These are phyloP conservation scores for Drosophila borborema DNA, from an alignment of 2,888 invertebrate genomes.

Conservation along the genomic window DNA sequence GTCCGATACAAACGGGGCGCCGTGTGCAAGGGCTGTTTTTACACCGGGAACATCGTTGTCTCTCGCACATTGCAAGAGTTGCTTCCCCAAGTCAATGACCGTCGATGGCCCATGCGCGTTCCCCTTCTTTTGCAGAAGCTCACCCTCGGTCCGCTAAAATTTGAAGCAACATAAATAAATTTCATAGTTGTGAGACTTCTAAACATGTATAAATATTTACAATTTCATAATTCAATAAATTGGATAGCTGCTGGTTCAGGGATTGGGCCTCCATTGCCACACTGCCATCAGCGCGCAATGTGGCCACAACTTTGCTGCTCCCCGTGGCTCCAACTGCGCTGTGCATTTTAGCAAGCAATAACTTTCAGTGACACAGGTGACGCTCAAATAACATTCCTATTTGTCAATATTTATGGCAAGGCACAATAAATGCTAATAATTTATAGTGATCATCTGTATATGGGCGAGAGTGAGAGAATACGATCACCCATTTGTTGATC, in stretches of 20 bases:
- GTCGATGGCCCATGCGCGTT: conserved; percentile 61
- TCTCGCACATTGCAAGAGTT: conserved; percentile 91
- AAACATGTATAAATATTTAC: conserved; percentile 58
- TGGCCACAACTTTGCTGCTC: conserved; percentile 81
- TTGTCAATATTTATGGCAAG: conserved; percentile 31
- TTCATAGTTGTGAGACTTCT: neutral
- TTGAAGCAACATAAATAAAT: neutral
- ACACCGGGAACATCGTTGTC: conserved; percentile 92
- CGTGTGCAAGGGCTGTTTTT: conserved; percentile 91
- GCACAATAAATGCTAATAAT: conserved; percentile 55
- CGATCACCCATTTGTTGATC: conserved; percentile 56
- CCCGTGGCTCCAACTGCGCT: conserved; percentile 58
- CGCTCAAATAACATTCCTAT: conserved; percentile 50
- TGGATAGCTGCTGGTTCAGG: conserved; percentile 65
- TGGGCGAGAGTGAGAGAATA: conserved; percentile 44
- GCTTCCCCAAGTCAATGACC: conserved; percentile 93
- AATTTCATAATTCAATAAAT: conserved; percentile 81
- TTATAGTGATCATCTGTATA: conserved; percentile 59
- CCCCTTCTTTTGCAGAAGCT: conserved; percentile 64
- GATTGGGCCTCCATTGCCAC: conserved; percentile 75
- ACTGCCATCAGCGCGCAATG: conserved; percentile 82
- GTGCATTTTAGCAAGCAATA: conserved; percentile 67
- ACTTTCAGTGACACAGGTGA: conserved; percentile 45
- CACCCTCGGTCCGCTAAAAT: conserved; percentile 78
- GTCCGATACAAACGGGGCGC: conserved; percentile 96